Evolutionary conservation across 2,888 invertebrate genomes (phyloP).

Genomic region (Azorinus chamasolen): DNA sequence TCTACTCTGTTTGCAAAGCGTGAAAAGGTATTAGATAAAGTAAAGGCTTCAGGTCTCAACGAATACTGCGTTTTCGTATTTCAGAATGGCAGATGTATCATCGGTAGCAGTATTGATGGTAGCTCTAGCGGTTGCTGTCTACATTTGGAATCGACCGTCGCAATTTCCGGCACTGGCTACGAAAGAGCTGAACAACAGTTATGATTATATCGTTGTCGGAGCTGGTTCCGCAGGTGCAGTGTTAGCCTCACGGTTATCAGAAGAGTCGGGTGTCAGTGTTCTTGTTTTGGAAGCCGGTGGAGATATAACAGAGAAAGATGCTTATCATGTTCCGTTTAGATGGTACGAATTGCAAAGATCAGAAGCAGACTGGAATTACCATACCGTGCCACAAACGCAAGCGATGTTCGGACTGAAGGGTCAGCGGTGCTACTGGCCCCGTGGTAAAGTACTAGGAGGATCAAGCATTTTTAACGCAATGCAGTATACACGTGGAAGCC

Average conservation of each 20-base stretch:
- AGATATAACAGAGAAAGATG: constrained; percentile 83
- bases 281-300: constrained; percentile 85
- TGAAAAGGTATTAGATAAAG: too few relatives aligned
- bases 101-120: too few relatives aligned
- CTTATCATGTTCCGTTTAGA: constrained; percentile 86
- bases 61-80: too few relatives aligned
- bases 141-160: background rate
- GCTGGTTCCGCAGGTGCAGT: too few relatives aligned
- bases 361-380: constrained; percentile 84
- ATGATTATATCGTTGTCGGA: too few relatives aligned
- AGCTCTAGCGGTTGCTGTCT: too few relatives aligned
- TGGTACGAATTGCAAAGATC: constrained; percentile 83
- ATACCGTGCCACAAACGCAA: constrained; percentile 85
- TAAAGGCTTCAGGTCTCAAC: too few relatives aligned
- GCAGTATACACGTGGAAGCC: constrained; percentile 40
- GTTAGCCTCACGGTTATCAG: too few relatives aligned
- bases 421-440: constrained; percentile 20
- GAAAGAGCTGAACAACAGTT: too few relatives aligned
- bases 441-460: constrained; percentile 37
- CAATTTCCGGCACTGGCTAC: too few relatives aligned
- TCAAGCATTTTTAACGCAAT: constrained; percentile 19
- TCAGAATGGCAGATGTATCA: too few relatives aligned
- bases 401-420: constrained; percentile 43
- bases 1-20: too few relatives aligned
- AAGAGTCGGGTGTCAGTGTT: background rate